Percentiles rank a stretch among this genome's conserved stretches.
phyloP scores from a whole-genome alignment of 2,888 invertebrate species.

The Sarcophaga subvicina region DNA sequence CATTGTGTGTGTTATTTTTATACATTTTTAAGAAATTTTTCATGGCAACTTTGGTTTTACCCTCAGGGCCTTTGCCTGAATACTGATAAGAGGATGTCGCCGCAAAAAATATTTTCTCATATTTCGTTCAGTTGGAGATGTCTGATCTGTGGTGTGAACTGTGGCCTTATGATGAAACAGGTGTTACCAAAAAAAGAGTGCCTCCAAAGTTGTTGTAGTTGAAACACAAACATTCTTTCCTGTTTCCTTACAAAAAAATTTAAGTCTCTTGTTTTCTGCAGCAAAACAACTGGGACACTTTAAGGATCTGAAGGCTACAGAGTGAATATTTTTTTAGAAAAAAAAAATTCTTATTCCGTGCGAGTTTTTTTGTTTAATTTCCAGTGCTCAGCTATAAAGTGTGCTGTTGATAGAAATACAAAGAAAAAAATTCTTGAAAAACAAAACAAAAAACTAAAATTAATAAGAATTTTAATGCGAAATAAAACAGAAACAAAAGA shows the following conservation, averaged over 20 bases:
- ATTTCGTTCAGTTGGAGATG: no score
- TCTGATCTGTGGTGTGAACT: no score
- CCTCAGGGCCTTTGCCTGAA: no score
- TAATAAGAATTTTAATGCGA: background rate
- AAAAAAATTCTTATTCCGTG: conserved; percentile 4
- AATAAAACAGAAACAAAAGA: background rate
- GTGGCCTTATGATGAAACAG: no score
- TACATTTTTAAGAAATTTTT: no score
- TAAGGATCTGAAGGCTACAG: conserved; percentile 14
- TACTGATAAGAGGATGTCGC: no score
- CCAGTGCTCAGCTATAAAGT: background rate
- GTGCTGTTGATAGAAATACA: background rate
- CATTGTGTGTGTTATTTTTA: no score
- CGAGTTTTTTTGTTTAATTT: background rate
- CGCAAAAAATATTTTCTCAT: no score
- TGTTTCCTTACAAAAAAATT: background rate
- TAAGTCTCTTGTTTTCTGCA: conserved; percentile 2
- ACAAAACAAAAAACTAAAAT: background rate
- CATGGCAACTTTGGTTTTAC: no score
- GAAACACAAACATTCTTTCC: background rate
- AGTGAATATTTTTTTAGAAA: background rate
- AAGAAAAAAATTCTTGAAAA: conserved; percentile 6
- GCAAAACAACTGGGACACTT: conserved; percentile 41
- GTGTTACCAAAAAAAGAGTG: no score
- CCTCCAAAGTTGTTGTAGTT: background rate